Conservation (phyloP, 2,888 invertebrate species). For the Nebria salina region DNA sequence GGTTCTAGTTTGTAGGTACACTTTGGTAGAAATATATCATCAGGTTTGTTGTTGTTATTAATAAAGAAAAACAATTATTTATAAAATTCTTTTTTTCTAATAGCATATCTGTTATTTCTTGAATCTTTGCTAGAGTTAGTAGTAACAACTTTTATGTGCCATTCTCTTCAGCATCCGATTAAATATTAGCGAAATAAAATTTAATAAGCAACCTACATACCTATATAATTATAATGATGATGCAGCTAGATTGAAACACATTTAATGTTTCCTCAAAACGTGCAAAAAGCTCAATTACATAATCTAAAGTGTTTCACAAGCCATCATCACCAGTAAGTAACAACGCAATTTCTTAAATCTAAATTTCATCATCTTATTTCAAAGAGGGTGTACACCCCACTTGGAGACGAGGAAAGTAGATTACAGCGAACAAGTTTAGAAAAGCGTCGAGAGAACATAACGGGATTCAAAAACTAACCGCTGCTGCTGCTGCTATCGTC, state of each 20-base stretch:
- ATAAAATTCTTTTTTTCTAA: not conserved
- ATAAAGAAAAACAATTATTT: not conserved
- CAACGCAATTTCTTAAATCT: not conserved
- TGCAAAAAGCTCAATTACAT: not conserved
- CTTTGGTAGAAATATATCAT: not conserved
- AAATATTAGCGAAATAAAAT: not conserved
- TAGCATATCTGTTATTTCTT: too few species aligned
- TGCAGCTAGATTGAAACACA: not conserved
- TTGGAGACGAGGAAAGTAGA: not conserved
- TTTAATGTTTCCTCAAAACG: not conserved
- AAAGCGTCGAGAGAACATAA: not conserved
- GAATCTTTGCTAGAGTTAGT: too few species aligned
- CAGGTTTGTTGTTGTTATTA: too few species aligned
- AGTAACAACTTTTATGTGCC: too few species aligned
- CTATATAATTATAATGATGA: not conserved
- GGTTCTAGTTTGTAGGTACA: not conserved
- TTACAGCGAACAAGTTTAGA: constrained; percentile 1
- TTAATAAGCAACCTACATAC: not conserved
- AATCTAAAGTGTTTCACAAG: not conserved
- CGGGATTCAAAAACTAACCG: not conserved
- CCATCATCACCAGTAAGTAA: not conserved
- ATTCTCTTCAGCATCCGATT: not conserved
- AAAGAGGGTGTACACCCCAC: not conserved
- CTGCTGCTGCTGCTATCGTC: not conserved
- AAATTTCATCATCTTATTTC: not conserved